Evolutionary conservation across 2,888 invertebrate species (phyloP), one percentile per base, ranked within the genome.

Genomic region (Chymomyza caudatula): DNA sequence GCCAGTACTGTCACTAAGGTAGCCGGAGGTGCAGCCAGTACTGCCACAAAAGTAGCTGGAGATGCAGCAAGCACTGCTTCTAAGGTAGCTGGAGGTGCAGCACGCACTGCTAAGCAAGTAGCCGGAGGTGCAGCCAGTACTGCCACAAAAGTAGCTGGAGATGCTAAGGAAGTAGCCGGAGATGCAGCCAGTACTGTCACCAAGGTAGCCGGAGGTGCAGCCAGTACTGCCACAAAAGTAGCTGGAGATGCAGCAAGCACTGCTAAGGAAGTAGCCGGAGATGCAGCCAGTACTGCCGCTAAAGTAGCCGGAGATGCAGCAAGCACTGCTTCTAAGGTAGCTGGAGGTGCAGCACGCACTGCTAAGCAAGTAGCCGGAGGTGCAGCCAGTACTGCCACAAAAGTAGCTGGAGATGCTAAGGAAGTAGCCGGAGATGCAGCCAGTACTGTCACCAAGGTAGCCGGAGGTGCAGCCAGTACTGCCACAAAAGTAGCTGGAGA

Each of bases 111-210:
- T 2, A 3, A 4, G 2, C 53, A 22, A 8, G 44, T 65, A 1
- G 65, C 57, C 5, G 11, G n/a, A 1, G 17, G 2, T 43, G 62
- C 60, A 6, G 20, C 65, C 44, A 53, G 19, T 54, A 20, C 15
- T 0, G 65, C 25, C 0, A 8, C 37, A 0, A 58, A 29, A 13
- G 6, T 64, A 0, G 67, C 60, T 0, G 29, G 25, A 0, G 29
- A 13, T 20, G 67, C 67, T n/a, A n/a, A n/a, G n/a, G n/a, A n/a
- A n/a, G n/a, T n/a, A 0, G 67, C 60, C 0, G 29, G 25, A 0
- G 29, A 13, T 20, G 67, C 67, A 11, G 17, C 61, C 17, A 51
- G 15, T 5, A 52, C n/a, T 0, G 56, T 15, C 0, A 4, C 42
- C 0, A 11, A 23, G 8, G 22, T 64, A 1, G 56, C 25, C 0